Base-by-base conservation (phyloP, 2,797 vertebrate species). In the Chrosomus eos region DNA sequence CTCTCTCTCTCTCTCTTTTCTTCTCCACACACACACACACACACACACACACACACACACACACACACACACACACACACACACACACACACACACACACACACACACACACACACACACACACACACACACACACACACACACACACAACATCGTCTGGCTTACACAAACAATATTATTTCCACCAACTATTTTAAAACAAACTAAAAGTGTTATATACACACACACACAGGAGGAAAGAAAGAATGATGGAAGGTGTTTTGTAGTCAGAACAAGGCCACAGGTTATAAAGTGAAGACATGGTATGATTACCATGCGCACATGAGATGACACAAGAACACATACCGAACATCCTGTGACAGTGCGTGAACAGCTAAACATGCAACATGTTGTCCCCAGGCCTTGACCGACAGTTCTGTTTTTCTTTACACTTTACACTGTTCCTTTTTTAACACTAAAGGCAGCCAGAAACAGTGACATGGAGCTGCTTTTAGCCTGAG, bases 401-500 rank as follows among this genome's bases (percentile, higher is more conserved):
- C 80, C 70, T 85, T 81, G 71, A 76, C 64, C 16, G 23, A 43
- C 71, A 64, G 78, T 45, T 85, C 28, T 26, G 36, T 82, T 87
- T 64, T 79, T 80, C 2, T 23, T 45, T n/a, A n/a, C n/a, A n/a
- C n/a, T n/a, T n/a, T n/a, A n/a, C n/a, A n/a, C n/a, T n/a, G n/a
- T 23, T n/a, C 5, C 53, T 76, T 31, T 58, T 70, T 33, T 40
- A 48, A 53, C 83, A 74, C 86, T 66, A 70, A 76, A 87, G 64
- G 23, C 68, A 75, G 38, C n/a, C 72, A 82, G 48, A 84, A 80
- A 68, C 55, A 23, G 79, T 80, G 82, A 86, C 84, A 70, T 66
- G 45, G 45, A 83, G n/a, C 38, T 66, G 11, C 53, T 84, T 88
- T 89, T 72, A 86, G 85, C 75, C 51, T 3, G 33, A 80, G 75